Conservation (phyloP, 2,113 vertebrate genomes). For the Brachyistius frenatus region DNA sequence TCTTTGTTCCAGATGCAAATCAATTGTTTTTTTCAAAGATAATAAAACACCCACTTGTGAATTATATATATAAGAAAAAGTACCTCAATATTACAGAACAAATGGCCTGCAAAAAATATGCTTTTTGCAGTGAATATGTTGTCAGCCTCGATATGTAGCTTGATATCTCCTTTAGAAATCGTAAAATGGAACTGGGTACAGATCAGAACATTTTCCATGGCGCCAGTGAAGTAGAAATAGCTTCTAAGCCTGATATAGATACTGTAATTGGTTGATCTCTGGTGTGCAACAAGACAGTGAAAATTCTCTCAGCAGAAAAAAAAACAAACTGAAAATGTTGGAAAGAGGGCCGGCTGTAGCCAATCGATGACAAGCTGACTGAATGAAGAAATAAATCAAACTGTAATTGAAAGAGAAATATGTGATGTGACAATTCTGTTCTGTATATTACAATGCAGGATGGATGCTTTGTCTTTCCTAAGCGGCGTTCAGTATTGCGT, state of each 20-base stretch:
- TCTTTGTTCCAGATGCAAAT: background rate
- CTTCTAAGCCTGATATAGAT: slow-evolving; percentile 37
- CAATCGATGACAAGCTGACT: slow-evolving; percentile 21
- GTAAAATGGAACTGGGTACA: slow-evolving; percentile 23
- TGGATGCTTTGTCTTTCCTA: slow-evolving; percentile 5
- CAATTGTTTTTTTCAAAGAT: slow-evolving; percentile 44
- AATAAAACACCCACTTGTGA: slow-evolving; percentile 37
- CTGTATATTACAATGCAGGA: slow-evolving; percentile 4
- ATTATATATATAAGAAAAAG: background rate
- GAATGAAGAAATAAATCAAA: slow-evolving; percentile 46
- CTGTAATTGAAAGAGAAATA: slow-evolving; percentile 37
- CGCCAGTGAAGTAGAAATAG: slow-evolving; percentile 34
- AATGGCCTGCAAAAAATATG: background rate
- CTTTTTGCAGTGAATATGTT: slow-evolving; percentile 10
- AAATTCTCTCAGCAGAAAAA: slow-evolving; percentile 30
- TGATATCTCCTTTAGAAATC: slow-evolving; percentile 38
- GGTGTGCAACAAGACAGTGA: slow-evolving; percentile 42
- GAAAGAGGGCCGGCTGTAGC: slow-evolving; percentile 16
- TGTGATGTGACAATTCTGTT: background rate
- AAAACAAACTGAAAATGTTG: slow-evolving; percentile 11
- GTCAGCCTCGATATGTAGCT: slow-evolving; percentile 4
- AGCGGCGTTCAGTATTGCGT: slow-evolving; percentile 7
- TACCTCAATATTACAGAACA: background rate
- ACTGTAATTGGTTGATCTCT: slow-evolving; percentile 63
- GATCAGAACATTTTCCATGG: slow-evolving; percentile 46